These are phyloP conservation scores for Nipponacmea schrenckii DNA, from an alignment of 2,888 invertebrate genomes.

Conservation along the genomic window DNA sequence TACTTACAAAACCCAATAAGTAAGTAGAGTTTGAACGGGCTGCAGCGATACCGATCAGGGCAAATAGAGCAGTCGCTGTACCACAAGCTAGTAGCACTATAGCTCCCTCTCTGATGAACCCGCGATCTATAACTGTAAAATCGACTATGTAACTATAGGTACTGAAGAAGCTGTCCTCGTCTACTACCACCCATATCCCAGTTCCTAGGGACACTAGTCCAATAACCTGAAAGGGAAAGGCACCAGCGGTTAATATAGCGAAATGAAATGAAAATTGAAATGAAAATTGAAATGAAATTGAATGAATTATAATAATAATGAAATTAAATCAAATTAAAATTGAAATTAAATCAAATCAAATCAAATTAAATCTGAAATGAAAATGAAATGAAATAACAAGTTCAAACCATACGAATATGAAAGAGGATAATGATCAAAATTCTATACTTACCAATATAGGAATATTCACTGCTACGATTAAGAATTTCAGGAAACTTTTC, in stretches of 20 bases:
- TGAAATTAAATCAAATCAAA: too few relatives aligned
- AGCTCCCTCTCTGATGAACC: conserved; percentile 13
- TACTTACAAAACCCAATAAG: conserved; percentile 15
- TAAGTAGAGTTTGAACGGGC: conserved; percentile 10
- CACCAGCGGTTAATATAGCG: not conserved
- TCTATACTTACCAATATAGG: conserved; percentile 12
- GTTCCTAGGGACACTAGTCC: conserved; percentile 14
- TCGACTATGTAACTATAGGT: conserved; percentile 11
- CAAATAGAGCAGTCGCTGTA: conserved; percentile 14
- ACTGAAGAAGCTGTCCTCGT: conserved; percentile 18
- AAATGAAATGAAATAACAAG: too few relatives aligned
- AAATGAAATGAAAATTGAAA: not conserved
- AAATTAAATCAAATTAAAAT: too few relatives aligned
- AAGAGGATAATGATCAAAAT: too few relatives aligned
- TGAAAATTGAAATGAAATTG: too few relatives aligned
- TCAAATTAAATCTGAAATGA: too few relatives aligned
- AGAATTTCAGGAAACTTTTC: conserved; percentile 13
- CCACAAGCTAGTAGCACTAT: conserved; percentile 14
- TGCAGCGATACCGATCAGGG: conserved; percentile 15
- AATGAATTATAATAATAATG: not conserved
- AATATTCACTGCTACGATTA: conserved; percentile 15
- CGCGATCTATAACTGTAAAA: conserved; percentile 6
- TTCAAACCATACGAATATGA: too few relatives aligned
- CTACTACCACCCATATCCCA: conserved; percentile 17
- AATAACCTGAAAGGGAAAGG: conserved; percentile 2